Conservation (phyloP, 2,888 invertebrate species). For the Drosophila atripex region DNA sequence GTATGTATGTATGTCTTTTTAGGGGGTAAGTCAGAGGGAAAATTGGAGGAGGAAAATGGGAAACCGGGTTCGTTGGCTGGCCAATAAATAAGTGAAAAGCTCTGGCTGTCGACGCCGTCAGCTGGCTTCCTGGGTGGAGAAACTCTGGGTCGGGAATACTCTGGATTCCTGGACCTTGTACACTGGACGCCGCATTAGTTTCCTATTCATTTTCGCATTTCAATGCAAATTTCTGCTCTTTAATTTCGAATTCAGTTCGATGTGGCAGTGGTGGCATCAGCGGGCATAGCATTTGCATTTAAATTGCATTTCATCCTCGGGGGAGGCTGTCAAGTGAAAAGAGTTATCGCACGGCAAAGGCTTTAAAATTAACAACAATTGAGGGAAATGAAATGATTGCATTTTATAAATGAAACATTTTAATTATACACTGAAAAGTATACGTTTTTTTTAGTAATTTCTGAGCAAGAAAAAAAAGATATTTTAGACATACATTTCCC, state of each 20-base stretch:
- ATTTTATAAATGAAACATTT: background rate
- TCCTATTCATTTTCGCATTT: conserved; percentile 63
- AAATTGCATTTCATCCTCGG: conserved; percentile 61
- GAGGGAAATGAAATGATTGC: conserved; percentile 23
- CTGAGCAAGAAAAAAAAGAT: too few species aligned
- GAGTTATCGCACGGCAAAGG: background rate
- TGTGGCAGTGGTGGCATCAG: conserved; percentile 21
- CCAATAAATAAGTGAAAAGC: conserved; percentile 73
- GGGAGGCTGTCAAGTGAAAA: background rate
- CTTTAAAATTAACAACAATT: conserved; percentile 39
- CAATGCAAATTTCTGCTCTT: conserved; percentile 70
- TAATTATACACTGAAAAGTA: conserved; percentile 2
- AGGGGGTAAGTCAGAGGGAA: background rate
- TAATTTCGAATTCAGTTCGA: conserved; percentile 68
- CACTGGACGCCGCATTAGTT: conserved; percentile 60
- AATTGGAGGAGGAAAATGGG: background rate
- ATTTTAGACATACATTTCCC: too few species aligned
- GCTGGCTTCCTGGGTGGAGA: conserved; percentile 52
- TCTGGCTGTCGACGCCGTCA: conserved; percentile 44
- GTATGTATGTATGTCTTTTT: background rate
- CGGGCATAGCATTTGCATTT: conserved; percentile 64
- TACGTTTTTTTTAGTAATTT: too few species aligned
- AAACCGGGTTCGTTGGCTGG: conserved; percentile 34
- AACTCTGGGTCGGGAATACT: conserved; percentile 23
- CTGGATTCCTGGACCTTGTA: conserved; percentile 36